A percentile compares a stretch with the other conserved stretches of the same genome.
These are phyloP conservation scores for Pogonus chalceus DNA, from an alignment of 1,140 invertebrate genomes.

Conservation along the genomic window DNA sequence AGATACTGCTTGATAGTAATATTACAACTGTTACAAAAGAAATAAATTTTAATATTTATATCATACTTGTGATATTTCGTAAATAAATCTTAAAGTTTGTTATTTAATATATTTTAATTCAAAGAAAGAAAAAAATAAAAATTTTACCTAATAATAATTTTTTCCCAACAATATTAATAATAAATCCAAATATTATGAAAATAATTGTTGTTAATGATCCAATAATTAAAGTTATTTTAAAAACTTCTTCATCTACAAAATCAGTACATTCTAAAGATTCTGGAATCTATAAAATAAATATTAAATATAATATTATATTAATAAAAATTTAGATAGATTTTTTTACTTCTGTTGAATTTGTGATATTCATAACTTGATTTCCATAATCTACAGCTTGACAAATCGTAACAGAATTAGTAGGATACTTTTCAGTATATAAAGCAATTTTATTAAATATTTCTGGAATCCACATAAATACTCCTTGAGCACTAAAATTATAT, in stretches of 20 bases:
- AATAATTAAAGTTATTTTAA: conserved; percentile 39
- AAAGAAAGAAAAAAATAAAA: not conserved
- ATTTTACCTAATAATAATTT: conserved; percentile 18
- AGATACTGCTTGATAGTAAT: not conserved
- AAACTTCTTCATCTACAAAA: conserved; percentile 33
- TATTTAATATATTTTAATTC: no score
- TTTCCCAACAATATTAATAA: conserved; percentile 40
- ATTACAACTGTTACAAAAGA: not conserved
- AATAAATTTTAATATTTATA: not conserved
- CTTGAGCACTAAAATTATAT: conserved; percentile 36
- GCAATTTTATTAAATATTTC: conserved; percentile 42
- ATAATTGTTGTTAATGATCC: conserved; percentile 37
- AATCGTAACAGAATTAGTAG: conserved; percentile 18
- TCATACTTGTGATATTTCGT: no score
- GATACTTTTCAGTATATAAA: conserved; percentile 16
- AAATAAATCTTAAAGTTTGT: no score
- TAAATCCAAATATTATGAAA: conserved; percentile 38
- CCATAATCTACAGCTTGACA: conserved; percentile 21
- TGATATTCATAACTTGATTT: not conserved
- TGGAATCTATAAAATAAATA: not conserved
- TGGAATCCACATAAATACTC: conserved; percentile 43
- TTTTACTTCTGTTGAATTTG: conserved; percentile 4
- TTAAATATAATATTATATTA: not conserved
- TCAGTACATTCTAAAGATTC: conserved; percentile 19
- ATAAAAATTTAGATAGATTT: not conserved